Conservation (phyloP, 2,113 vertebrate genomes). For the Eublepharis macularius region DNA sequence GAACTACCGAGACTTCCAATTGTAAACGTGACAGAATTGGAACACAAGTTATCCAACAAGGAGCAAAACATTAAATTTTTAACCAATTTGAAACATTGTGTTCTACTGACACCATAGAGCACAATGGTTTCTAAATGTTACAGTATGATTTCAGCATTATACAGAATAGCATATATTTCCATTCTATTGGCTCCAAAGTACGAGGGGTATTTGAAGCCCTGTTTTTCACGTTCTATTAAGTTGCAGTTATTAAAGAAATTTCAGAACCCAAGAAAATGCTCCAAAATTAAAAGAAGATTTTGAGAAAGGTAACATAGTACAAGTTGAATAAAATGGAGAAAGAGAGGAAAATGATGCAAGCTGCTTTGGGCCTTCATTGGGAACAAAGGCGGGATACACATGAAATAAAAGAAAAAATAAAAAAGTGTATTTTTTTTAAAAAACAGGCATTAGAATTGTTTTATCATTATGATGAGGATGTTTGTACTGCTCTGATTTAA, state of each 20-base stretch:
- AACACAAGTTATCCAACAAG: conserved; percentile 41
- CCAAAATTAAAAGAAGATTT: not conserved
- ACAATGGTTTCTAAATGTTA: not conserved
- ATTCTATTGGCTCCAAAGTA: not conserved
- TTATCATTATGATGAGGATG: not conserved
- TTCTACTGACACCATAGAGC: not conserved
- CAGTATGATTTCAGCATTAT: not conserved
- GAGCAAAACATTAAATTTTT: not conserved
- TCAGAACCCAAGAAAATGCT: conserved; percentile 13
- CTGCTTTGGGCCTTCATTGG: too few relatives aligned
- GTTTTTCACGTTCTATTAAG: not conserved
- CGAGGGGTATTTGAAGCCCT: not conserved
- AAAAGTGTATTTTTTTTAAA: not conserved
- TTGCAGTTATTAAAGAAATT: fast-evolving
- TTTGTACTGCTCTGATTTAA: not conserved
- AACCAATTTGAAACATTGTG: not conserved
- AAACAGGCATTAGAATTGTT: not conserved
- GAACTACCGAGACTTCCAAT: conserved; percentile 66
- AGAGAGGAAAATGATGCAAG: too few relatives aligned
- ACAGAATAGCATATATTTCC: not conserved
- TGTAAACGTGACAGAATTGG: conserved; percentile 14
- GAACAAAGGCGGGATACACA: too few relatives aligned
- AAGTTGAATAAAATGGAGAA: not conserved
- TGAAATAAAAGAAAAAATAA: not conserved
- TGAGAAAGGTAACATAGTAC: not conserved